Conservation (phyloP, 2,113 vertebrate genomes). For the Patagioenas fasciata region DNA sequence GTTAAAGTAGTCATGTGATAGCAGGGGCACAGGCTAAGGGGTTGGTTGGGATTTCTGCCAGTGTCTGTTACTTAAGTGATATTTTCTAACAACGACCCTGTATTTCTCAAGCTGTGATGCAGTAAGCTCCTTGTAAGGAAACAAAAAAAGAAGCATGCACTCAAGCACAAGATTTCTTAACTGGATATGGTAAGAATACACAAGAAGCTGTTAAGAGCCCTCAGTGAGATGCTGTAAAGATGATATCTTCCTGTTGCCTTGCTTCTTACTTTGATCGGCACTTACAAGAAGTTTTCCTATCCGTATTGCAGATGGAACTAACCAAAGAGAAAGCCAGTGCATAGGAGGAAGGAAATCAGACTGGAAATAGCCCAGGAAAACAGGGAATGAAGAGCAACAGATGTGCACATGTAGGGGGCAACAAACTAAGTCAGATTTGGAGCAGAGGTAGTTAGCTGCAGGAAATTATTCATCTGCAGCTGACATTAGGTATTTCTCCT, state of each 20-base stretch:
- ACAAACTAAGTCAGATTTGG: not conserved
- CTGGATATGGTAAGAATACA: conserved; percentile 4
- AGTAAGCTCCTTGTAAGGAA: conserved; percentile 39
- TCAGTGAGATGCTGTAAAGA: not conserved
- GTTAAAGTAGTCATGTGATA: not conserved
- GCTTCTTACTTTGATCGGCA: not conserved
- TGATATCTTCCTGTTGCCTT: not conserved
- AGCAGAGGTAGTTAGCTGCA: not conserved
- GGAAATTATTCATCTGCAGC: not conserved
- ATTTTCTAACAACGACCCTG: conserved; percentile 5
- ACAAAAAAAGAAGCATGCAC: not conserved
- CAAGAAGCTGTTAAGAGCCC: not conserved
- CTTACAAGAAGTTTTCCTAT: not conserved
- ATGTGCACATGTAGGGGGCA: not conserved
- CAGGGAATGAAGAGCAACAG: not conserved
- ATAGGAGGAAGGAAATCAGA: not conserved
- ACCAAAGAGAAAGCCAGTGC: not conserved
- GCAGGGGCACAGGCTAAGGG: not conserved
- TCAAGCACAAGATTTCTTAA: not conserved
- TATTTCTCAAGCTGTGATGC: not conserved
- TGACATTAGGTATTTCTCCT: not conserved
- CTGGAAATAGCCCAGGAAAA: not conserved
- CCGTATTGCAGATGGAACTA: not conserved
- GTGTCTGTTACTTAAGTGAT: not conserved
- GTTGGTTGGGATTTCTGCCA: conserved; percentile 8